Base-by-base conservation (phyloP, 2,113 vertebrate genomes). In the Lanius collurio region DNA sequence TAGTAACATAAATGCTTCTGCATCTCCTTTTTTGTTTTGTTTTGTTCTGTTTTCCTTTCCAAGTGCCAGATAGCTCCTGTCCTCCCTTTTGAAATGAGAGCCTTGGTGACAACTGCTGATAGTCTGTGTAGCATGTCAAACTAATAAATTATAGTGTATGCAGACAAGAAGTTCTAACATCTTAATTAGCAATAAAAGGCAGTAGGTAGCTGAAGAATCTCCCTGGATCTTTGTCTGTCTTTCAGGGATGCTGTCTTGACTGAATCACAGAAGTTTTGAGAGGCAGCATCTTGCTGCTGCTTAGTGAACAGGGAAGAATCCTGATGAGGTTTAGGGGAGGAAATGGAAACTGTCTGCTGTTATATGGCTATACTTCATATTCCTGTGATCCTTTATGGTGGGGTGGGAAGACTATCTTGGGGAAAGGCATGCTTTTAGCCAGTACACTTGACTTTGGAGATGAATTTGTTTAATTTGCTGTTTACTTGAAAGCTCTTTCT, bases 111-210 rank as follows among this genome's bases (percentile, higher is more conserved):
- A 91, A 94, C 64, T 95, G 68, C 90, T 93, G 71, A 44, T 94
- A 78, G 77, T 89, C 69, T 94, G 68, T 49, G 44, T 91, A 60
- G 65, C 62, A 57, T 79, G 83, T 89, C 91, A 94, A 49, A 60
- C 87, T 94, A 91, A 90, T 86, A 90, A 96, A 96, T 95, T 93
- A 83, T 6, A 86, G 82, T 81, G 68, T 90, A 89, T 88, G 82
- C 24, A 95, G 70, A 78, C 1, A 17, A 91, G 80, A 68, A 88
- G 46, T 88, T 96, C 76, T 90, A 85, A 81, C 80, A 71, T 94
- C 59, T 88, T 96, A 95, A 96, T 97, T 96, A 81, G 41, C 55
- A 65, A 9, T 67, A 63, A 65, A 74, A 95, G 85, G 47, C 50
- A 96, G 65, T 63, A 87, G 67, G 81, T 95, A 91, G 59, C 85